Evolutionary conservation across 2,113 vertebrate genomes (phyloP).

Genomic region (Siniperca chuatsi): DNA sequence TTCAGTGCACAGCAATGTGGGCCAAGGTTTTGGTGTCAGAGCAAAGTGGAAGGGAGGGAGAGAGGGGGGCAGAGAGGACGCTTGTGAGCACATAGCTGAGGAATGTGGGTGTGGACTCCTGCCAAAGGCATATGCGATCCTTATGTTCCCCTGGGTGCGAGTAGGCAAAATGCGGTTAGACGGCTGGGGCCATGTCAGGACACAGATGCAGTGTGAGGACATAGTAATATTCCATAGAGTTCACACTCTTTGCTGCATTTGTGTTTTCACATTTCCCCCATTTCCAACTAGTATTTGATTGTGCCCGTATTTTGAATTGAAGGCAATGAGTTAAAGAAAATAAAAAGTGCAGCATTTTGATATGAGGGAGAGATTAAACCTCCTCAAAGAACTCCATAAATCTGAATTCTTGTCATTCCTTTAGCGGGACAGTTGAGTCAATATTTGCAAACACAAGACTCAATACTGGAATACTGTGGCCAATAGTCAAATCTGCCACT

Average conservation of each 20-base stretch:
- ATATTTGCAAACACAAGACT: slow-evolving; percentile 31
- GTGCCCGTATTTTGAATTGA: slow-evolving; percentile 5
- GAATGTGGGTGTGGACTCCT: slow-evolving; percentile 82
- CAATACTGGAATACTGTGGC: not conserved
- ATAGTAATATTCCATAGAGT: slow-evolving; percentile 31
- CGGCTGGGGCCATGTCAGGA: slow-evolving; percentile 75
- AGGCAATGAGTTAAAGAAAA: slow-evolving; percentile 21
- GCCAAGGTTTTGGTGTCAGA: slow-evolving; percentile 77
- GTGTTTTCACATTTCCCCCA: not conserved
- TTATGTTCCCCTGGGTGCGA: slow-evolving; percentile 75
- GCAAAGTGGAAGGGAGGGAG: slow-evolving; percentile 45
- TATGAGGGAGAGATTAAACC: not conserved
- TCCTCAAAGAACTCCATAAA: not conserved
- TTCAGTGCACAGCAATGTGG: slow-evolving; percentile 67
- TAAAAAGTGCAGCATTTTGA: not conserved
- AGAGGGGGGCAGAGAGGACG: slow-evolving; percentile 48
- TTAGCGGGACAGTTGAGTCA: slow-evolving; percentile 1
- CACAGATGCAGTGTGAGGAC: slow-evolving; percentile 67
- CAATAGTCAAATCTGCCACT: slow-evolving; percentile 7
- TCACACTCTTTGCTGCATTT: slow-evolving; percentile 44
- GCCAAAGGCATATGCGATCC: slow-evolving; percentile 83
- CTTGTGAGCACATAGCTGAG: slow-evolving; percentile 79
- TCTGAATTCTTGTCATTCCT: not conserved
- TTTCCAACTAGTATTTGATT: slow-evolving; percentile 17
- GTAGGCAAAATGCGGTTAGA: slow-evolving; percentile 65